Percentiles rank a stretch among this genome's conserved stretches.
These are phyloP conservation scores for Xenopus borealis DNA, from an alignment of 2,113 vertebrate genomes.

Conservation along the genomic window DNA sequence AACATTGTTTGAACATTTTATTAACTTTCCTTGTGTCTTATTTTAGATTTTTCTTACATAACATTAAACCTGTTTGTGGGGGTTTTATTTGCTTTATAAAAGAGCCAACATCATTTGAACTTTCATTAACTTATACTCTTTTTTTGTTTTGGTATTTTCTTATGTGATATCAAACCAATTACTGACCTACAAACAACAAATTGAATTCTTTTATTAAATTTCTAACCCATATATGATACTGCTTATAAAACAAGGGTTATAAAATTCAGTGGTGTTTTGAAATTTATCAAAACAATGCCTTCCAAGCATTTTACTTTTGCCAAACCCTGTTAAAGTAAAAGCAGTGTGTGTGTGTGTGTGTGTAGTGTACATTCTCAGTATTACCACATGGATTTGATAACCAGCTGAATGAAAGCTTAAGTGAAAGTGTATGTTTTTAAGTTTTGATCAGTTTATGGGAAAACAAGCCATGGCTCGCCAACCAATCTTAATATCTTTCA, in stretches of 20 bases:
- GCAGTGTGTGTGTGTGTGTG: conserved; percentile 23
- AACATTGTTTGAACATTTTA: too few species aligned
- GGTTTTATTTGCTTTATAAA: neutral
- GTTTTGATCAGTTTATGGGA: conserved; percentile 32
- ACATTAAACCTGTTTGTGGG: neutral
- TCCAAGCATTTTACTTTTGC: conserved; percentile 27
- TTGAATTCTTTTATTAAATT: conserved; percentile 38
- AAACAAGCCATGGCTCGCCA: conserved; percentile 21
- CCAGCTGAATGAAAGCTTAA: conserved; percentile 18
- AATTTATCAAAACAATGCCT: conserved; percentile 41
- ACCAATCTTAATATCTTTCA: conserved; percentile 27
- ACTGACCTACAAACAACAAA: conserved; percentile 27
- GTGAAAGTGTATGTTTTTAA: conserved; percentile 30
- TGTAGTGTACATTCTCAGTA: conserved; percentile 11
- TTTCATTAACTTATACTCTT: neutral
- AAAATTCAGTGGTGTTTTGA: conserved; percentile 27
- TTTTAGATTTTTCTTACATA: neutral
- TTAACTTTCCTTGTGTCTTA: too few species aligned
- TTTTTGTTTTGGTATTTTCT: conserved; percentile 14
- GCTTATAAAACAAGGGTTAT: conserved; percentile 9
- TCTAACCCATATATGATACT: conserved; percentile 20
- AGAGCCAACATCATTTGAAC: conserved; percentile 6
- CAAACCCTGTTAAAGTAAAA: conserved; percentile 39
- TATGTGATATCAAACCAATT: conserved; percentile 20
- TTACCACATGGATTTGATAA: conserved; percentile 34